Percentiles rank a stretch among this genome's conserved stretches.
These are phyloP conservation scores for Oryzias melastigma DNA, from an alignment of 2,113 vertebrate genomes.

Conservation along the genomic window DNA sequence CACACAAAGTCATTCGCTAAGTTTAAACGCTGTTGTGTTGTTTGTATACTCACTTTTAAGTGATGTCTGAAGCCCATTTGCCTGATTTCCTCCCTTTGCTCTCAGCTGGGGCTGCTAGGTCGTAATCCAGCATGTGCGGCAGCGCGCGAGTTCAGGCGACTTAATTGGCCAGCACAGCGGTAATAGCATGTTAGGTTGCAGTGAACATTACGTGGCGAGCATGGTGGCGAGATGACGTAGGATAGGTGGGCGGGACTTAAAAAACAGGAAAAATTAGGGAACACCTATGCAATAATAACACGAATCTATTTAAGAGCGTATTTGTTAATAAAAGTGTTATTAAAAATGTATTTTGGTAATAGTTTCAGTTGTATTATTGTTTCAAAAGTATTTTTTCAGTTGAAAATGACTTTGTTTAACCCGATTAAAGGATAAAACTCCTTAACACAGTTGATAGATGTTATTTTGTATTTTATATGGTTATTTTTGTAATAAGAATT, in stretches of 20 bases:
- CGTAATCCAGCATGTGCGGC: slow-evolving; percentile 10
- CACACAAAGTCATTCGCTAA: background rate
- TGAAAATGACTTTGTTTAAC: too few relatives aligned
- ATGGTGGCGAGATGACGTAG: slow-evolving; percentile 34
- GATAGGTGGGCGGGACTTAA: slow-evolving; percentile 35
- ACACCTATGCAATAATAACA: too few relatives aligned
- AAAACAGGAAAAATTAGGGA: background rate
- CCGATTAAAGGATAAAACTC: too few relatives aligned
- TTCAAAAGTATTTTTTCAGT: too few relatives aligned
- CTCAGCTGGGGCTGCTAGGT: slow-evolving; percentile 28
- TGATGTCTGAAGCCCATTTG: slow-evolving; percentile 28
- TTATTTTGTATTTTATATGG: too few relatives aligned
- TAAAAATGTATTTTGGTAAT: too few relatives aligned
- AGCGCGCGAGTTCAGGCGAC: background rate
- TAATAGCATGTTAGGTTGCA: slow-evolving; percentile 63
- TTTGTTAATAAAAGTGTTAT: too few relatives aligned
- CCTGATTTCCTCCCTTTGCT: slow-evolving; percentile 15
- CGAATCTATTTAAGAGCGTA: too few relatives aligned
- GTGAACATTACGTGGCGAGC: slow-evolving; percentile 66
- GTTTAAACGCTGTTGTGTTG: background rate
- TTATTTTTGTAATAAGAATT: too few relatives aligned
- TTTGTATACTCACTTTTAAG: slow-evolving; percentile 51
- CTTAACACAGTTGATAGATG: too few relatives aligned
- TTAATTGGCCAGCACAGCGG: slow-evolving; percentile 43
- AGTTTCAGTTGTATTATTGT: too few relatives aligned